Conservation (phyloP, 2,888 invertebrate species). For the Ashinkailepas kermadecensis region DNA sequence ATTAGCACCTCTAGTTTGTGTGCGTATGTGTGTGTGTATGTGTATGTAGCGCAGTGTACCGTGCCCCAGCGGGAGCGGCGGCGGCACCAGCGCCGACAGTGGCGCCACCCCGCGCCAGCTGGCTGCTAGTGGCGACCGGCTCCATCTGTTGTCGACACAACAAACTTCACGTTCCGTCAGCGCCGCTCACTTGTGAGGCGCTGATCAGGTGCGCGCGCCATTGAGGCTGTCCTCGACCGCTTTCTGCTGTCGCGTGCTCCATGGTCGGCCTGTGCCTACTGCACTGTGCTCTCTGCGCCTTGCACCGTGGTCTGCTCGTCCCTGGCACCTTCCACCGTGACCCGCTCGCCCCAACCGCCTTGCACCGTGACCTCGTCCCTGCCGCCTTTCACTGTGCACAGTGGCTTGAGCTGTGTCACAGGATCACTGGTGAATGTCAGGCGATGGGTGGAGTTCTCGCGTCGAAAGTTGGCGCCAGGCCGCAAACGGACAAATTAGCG, state of each 20-base stretch:
- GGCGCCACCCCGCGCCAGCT: neutral
- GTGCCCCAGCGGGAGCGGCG: neutral
- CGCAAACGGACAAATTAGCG: no score
- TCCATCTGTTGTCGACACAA: neutral
- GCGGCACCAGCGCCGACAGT: neutral
- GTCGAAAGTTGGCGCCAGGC: no score
- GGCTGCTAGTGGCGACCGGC: neutral
- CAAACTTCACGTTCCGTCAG: conserved; percentile 3
- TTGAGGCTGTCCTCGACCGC: no score
- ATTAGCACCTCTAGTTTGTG: no score
- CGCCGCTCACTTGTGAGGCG: conserved; percentile 1
- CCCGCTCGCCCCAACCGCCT: neutral
- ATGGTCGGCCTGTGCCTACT: no score
- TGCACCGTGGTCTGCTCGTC: neutral
- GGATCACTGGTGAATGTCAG: no score
- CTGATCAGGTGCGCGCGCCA: neutral
- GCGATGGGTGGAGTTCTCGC: no score
- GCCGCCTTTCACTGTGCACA: no score
- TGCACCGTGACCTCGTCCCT: neutral
- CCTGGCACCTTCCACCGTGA: neutral
- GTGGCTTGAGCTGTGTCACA: no score
- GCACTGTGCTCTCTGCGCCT: no score
- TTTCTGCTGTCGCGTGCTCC: no score
- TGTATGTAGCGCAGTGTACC: neutral
- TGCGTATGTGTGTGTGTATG: no score